phyloP scores from a whole-genome alignment of 1,140 invertebrate genomes.

The Helicoverpa zea region DNA sequence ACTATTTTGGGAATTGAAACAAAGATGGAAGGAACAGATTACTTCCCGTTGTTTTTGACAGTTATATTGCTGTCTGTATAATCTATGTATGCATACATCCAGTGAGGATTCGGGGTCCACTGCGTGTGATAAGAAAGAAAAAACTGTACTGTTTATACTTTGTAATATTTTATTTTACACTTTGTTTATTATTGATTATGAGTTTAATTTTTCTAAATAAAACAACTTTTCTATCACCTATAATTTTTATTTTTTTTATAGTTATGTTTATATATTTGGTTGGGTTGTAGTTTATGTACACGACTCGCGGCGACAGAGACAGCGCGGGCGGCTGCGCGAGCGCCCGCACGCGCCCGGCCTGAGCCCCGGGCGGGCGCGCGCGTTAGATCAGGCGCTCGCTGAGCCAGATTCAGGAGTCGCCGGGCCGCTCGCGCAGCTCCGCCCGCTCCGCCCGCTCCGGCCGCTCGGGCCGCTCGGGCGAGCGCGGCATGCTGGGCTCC shows the following conservation, averaged over 20 bases:
- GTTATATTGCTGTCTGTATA: background rate
- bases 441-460: constrained; percentile 86
- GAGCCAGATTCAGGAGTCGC: constrained; percentile 88
- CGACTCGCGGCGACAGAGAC: constrained; percentile 21
- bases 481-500: constrained; percentile 94
- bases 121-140: background rate
- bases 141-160: constrained; percentile 12
- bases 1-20: too few species aligned
- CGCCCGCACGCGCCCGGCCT: constrained; percentile 82
- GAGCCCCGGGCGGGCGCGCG: constrained; percentile 88
- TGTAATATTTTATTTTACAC: constrained; percentile 42
- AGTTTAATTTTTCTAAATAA: constrained; percentile 65
- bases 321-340: constrained; percentile 84
- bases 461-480: constrained; percentile 85
- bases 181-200: constrained; percentile 12
- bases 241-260: constrained; percentile 81
- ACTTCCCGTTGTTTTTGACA: too few species aligned
- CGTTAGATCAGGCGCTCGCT: constrained; percentile 89
- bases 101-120: background rate
- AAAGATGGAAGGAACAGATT: too few species aligned
- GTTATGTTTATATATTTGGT: constrained; percentile 76
- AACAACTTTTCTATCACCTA: constrained; percentile 76
- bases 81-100: background rate
- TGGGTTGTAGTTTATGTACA: constrained; percentile 72
- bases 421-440: constrained; percentile 86